Base-by-base conservation (phyloP, 2,888 invertebrate species). In the Elysia crispata region DNA sequence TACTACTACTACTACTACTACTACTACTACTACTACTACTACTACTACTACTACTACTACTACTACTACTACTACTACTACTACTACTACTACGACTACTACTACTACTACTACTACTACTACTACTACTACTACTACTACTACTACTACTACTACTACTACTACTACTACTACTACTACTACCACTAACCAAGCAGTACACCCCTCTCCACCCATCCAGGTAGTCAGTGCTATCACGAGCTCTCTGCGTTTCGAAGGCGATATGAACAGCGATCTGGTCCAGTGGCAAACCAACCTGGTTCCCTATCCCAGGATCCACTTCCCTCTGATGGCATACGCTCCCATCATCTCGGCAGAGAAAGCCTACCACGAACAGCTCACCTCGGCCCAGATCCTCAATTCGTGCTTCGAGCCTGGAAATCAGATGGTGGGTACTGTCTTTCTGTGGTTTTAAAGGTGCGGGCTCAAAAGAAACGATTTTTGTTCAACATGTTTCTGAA, bases 361-460 rank as follows among this genome's bases (percentile, higher is more conserved):
- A 66, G 82, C 82, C n/a, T 82, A 82, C 80, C 82, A 82, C 67
- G 82, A 82, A 33, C 64, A 74, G 23, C 73, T 82, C 70, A 78
- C 78, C 1, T 76, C 76, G 70, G 67, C 76, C 11, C 78, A 82
- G 78, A 64, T 82, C 66, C 80, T 78, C 28, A 80, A 78, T 72
- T 70, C 78, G 23, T 82, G 82, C 57, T 82, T 82, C 28, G 82
- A 82, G 50, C 82, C 80, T 20, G 31, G 69, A 66, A 77, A 80
- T 64, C 82, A 82, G 77, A 79, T 82, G 81, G 81, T 81, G 11
- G 62, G 75, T 64, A n/a, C 18, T 23, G 3, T 41, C 3, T 41
- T 6, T 41, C 41, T 11, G 41, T 3, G 11, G n/a, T n/a, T n/a
- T n/a, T n/a, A n/a, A n/a, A n/a, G n/a, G n/a, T n/a, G n/a, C n/a